Conservation (phyloP, 2,888 invertebrate species). For the Nemotelus nigrinus region DNA sequence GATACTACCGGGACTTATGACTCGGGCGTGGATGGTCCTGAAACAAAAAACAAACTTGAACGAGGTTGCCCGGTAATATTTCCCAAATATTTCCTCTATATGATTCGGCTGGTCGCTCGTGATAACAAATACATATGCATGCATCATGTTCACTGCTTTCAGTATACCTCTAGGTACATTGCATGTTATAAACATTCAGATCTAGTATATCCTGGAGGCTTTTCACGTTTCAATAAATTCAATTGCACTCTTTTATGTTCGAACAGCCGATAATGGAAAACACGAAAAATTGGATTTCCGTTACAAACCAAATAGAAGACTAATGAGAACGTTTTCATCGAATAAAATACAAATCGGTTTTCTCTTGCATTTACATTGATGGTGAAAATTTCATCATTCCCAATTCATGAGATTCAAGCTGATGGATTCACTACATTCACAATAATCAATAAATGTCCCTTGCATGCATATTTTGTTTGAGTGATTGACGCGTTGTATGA, state of each 20-base stretch:
- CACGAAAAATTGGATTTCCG: neutral
- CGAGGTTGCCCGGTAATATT: neutral
- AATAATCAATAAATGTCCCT: no score
- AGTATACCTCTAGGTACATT: no score
- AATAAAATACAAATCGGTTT: neutral
- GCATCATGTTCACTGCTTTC: no score
- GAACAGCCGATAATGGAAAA: neutral
- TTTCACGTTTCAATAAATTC: conserved; percentile 15
- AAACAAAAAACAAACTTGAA: no score
- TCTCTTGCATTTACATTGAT: no score
- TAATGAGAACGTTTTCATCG: neutral
- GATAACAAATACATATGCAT: neutral
- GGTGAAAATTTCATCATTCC: no score
- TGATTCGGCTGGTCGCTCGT: neutral
- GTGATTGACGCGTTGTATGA: no score
- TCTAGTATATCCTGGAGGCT: neutral
- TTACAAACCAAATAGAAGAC: neutral
- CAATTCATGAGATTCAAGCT: no score
- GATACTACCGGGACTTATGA: no score
- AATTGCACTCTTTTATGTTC: neutral
- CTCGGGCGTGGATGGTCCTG: no score
- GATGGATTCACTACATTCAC: no score
- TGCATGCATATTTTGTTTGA: no score
- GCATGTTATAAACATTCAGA: neutral
- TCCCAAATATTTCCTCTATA: neutral